Base-by-base conservation (phyloP, 2,113 vertebrate genomes). In the Lethenteron camtschaticum region DNA sequence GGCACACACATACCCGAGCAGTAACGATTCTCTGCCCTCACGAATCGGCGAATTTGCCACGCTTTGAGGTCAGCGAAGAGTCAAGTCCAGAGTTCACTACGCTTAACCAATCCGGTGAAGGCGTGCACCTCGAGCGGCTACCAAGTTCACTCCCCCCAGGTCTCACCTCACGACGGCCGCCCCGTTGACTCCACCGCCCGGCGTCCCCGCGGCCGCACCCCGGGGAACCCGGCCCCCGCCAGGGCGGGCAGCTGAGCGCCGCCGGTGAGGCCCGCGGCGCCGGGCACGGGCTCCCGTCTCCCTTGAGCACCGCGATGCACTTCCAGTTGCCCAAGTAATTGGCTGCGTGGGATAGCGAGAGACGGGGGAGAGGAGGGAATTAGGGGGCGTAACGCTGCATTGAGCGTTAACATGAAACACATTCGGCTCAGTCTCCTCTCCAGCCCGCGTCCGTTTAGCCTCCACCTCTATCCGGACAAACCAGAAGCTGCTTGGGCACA, bases 311-410 rank as follows among this genome's bases (percentile, higher is more conserved):
- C 72, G 89, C 92, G 12, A 89, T 95, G 74, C 90, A 95, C 75
- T 96, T 96, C 94, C 94, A 99, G 79, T 91, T 95, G 79, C 90
- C 89, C 90, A 96, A 95, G 78, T 99, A 96, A 78, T 99, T 96
- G 57, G 92, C 92, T 96, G 80, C 58, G 78, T 78, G 73, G 13
- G 71, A 13, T 41, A 56, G 56, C 12, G 69, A 57, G 55, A 56
- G 10, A 41, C 24, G 9, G 56, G 11, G 8, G 8, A 6, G 11
- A 57, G 8, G 12, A 72, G 55, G n/a, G 12, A 72, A 57, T 71
- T 57, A 11, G 16, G 56, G 13, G 55, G 9, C 5, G 41, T 41
- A 41, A 41, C 41, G 41, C 41, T 6, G 41, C 41, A 41, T 41
- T 6, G 41, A 41, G 41, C 41, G 41, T 41, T 41, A 41, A 41